Percentiles rank a stretch among this genome's conserved stretches.
Evolutionary conservation across 1,140 invertebrate genomes (phyloP).

Genomic region (Lerema accius): DNA sequence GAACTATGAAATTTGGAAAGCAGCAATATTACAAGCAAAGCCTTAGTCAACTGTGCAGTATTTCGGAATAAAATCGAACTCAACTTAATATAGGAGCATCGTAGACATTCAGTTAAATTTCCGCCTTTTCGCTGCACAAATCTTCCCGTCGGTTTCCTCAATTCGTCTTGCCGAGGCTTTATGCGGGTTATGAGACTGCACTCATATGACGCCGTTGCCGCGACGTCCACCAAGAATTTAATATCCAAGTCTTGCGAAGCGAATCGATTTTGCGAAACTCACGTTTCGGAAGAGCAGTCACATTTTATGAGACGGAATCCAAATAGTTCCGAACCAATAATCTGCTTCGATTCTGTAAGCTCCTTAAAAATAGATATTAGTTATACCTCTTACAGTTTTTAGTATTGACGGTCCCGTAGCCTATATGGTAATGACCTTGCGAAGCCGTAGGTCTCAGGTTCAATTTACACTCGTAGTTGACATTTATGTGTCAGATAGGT

Average conservation of each 20-base stretch:
- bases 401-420: too few relatives aligned
- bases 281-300: conserved; percentile 9
- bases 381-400: too few relatives aligned
- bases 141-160: conserved; percentile 1
- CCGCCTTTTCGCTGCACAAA: conserved; percentile 16
- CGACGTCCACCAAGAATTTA: conserved; percentile 28
- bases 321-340: conserved; percentile 6
- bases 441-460: too few relatives aligned
- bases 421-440: too few relatives aligned
- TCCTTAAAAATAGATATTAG: too few relatives aligned
- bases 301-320: conserved; percentile 9
- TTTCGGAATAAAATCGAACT: background rate
- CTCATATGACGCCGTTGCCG: conserved; percentile 10
- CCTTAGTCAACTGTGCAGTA: background rate
- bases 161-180: conserved; percentile 11
- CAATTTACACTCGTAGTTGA: too few relatives aligned
- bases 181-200: conserved; percentile 19
- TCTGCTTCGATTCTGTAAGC: background rate
- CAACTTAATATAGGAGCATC: background rate
- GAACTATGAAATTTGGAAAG: too few relatives aligned
- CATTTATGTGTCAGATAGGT: too few relatives aligned
- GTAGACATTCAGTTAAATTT: background rate
- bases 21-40: too few relatives aligned
- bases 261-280: conserved; percentile 21
- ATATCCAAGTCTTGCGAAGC: conserved; percentile 23